A percentile compares a stretch with the other conserved stretches of the same genome.
Conservation (phyloP, 2,113 vertebrate species). For the Gopherus flavomarginatus region DNA sequence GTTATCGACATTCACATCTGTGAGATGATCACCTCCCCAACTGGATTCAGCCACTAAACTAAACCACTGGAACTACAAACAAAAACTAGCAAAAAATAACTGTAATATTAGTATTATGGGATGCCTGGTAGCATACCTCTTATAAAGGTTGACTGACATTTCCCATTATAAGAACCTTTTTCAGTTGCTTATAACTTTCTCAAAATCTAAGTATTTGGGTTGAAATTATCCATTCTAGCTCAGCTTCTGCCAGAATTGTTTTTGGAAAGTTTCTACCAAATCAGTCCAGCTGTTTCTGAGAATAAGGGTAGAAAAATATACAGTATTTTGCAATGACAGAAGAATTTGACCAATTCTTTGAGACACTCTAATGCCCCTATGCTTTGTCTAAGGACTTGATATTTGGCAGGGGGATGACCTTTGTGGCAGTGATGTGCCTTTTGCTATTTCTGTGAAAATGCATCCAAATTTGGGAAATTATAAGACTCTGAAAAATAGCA, state of each 20-base stretch:
- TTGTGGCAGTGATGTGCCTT: neutral
- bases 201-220: neutral
- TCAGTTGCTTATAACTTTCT: neutral
- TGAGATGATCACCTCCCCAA: neutral
- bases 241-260: neutral
- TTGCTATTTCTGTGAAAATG: neutral
- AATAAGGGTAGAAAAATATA: neutral
- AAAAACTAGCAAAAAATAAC: neutral
- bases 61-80: neutral
- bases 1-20: neutral
- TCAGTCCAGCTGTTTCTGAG: neutral
- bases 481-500: neutral
- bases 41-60: neutral
- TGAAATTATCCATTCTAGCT: neutral
- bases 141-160: neutral
- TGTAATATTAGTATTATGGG: neutral
- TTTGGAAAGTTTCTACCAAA: neutral
- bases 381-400: neutral
- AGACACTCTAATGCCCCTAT: neutral
- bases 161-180: neutral
- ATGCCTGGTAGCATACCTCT: neutral
- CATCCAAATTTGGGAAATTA: neutral
- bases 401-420: neutral
- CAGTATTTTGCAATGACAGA: neutral
- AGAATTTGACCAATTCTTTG: neutral